Base-by-base conservation (phyloP, 2,888 invertebrate species). In the Orthonevra nobilis region DNA sequence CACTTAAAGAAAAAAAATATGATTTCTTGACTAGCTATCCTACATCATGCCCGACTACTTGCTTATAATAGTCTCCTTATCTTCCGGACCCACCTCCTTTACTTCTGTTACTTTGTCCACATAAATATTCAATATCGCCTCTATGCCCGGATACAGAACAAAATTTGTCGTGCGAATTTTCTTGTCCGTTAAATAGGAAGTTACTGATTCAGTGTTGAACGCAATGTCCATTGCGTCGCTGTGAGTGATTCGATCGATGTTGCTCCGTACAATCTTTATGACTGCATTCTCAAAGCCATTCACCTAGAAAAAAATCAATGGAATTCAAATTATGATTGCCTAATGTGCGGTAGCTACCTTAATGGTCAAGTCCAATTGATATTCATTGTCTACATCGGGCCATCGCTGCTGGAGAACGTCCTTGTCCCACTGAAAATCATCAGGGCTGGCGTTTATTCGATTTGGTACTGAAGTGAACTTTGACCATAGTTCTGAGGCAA, bases 401-500 rank as follows among this genome's bases (percentile, higher is more conserved):
- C 96, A 95, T 40, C 86, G 89, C 88, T 97, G 96, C 63, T 94
- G 91, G 36, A 95, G 90, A 46, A 96, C 93, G 85, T 91, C 89
- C 85, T 92, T 90, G 56, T 93, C 89, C 93, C 95, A 94, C 46
- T 91, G 86, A 46, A 95, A 90, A 82, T 92, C 90, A 6, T 86
- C 84, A 2, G 89, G 86, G 63, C 85, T 73, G 0, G 82, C 82
- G 84, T 90, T 90, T 9, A 92, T 83, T 82, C 92, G 90, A 82
- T 92, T 90, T 2, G 93, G 92, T 1, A 92, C 92, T 0, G 91
- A 90, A 28, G 90, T 89, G 84, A 96, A 93, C 48, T 94, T 96
- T 15, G 92, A 90, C 98, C 98, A 98, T 10, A 98, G 89, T 88
- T 98, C 97, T 0, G 95, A 95, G 26, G 96, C 93, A 88, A 97